A percentile compares a stretch with the other conserved stretches of the same genome.
Conservation (phyloP, 2,797 vertebrate species). For the Nothura maculosa region DNA sequence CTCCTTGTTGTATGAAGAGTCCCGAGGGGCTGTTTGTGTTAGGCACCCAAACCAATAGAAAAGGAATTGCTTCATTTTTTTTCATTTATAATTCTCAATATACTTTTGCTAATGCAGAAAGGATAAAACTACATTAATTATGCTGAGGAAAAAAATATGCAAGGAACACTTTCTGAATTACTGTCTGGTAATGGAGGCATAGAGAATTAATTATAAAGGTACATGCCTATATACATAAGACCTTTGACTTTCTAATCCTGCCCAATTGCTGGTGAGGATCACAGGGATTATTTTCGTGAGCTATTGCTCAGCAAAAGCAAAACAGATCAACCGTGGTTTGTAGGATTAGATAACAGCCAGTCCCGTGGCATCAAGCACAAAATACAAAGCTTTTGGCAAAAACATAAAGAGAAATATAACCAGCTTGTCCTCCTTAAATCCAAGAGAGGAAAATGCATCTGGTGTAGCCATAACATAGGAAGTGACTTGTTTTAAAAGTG, state of each 20-base stretch:
- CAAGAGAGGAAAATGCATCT: conserved; percentile 18
- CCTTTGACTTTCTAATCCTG: conserved; percentile 56
- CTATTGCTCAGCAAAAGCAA: conserved; percentile 61
- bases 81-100: neutral
- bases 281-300: conserved; percentile 48
- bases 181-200: neutral
- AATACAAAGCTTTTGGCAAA: conserved; percentile 42
- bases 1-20: neutral
- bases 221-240: neutral
- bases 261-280: conserved; percentile 50
- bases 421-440: conserved; percentile 52
- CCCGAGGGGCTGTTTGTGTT: neutral
- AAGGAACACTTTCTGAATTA: neutral
- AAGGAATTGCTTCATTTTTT: neutral
- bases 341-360: conserved; percentile 42
- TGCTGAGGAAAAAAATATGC: neutral
- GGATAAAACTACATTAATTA: neutral
- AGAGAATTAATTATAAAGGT: conserved; percentile 39
- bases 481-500: conserved; percentile 51
- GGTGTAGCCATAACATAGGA: conserved; percentile 34
- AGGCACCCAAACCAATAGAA: neutral
- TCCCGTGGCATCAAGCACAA: conserved; percentile 6
- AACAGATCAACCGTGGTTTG: conserved; percentile 49
- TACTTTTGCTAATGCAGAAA: neutral
- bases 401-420: conserved; percentile 27